Conservation (phyloP, 1,140 invertebrate genomes). For the Chironomus striatipennis region DNA sequence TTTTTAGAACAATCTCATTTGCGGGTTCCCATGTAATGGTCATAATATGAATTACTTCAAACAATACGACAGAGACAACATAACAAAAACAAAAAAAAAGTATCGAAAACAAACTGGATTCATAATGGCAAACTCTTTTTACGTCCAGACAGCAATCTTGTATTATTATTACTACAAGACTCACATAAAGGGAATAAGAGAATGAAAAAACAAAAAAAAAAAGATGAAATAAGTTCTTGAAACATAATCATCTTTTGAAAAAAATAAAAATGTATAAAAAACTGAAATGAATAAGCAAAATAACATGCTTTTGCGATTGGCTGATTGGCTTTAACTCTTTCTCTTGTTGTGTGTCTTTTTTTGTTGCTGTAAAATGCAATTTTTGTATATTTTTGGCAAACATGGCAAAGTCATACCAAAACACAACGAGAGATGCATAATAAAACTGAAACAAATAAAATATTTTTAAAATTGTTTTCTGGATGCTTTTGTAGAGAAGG, state of each 20-base stretch:
- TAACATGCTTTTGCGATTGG: conserved; percentile 23
- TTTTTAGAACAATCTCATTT: no score
- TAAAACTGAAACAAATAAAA: neutral
- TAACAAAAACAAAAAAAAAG: neutral
- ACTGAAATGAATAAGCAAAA: conserved; percentile 20
- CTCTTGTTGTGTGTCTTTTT: neutral
- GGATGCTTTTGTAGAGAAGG: no score
- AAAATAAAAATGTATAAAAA: neutral
- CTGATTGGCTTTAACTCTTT: conserved; percentile 19
- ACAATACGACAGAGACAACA: no score
- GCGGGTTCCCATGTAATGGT: no score
- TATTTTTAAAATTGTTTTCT: no score
- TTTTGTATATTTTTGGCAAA: neutral
- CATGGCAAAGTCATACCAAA: conserved; percentile 20
- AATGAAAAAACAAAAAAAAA: no score
- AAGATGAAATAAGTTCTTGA: neutral
- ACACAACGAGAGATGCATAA: neutral
- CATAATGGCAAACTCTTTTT: conserved; percentile 17
- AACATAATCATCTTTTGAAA: conserved; percentile 22
- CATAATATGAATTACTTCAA: no score
- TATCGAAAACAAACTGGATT: no score
- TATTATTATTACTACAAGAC: neutral
- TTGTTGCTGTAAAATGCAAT: neutral
- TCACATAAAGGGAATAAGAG: neutral
- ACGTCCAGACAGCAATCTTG: conserved; percentile 4